Percentiles rank a stretch among this genome's conserved stretches.
These are phyloP conservation scores for Ornithorhynchus anatinus DNA, from an alignment of 2,113 vertebrate genomes.

Conservation along the genomic window DNA sequence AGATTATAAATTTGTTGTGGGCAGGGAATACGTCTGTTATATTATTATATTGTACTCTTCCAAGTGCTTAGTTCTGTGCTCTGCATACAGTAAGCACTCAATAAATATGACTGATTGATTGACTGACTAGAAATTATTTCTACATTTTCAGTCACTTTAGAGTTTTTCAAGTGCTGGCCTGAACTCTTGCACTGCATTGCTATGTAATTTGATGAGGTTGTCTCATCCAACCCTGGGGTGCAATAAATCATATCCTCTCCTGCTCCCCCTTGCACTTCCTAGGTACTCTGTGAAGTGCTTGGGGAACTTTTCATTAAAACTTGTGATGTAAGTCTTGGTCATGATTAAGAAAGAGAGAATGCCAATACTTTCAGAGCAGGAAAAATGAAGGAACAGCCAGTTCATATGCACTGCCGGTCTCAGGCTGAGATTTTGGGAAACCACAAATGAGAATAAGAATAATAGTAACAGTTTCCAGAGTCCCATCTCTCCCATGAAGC, in stretches of 20 bases:
- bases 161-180: not conserved
- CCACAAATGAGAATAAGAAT: too few species aligned
- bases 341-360: not conserved
- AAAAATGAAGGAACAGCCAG: not conserved
- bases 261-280: not conserved
- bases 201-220: not conserved
- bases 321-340: not conserved
- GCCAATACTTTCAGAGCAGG: not conserved
- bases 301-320: not conserved
- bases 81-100: too few species aligned
- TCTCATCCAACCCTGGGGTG: not conserved
- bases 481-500: too few species aligned
- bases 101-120: too few species aligned
- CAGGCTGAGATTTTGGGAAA: too few species aligned
- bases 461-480: too few species aligned
- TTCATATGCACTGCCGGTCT: not conserved
- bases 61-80: too few species aligned
- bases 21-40: too few species aligned
- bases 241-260: not conserved
- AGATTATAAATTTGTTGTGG: too few species aligned
- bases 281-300: not conserved
- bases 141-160: not conserved
- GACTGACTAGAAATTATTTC: not conserved
- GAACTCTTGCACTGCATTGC: not conserved
- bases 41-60: too few species aligned